Percentiles rank a stretch among this genome's conserved stretches.
phyloP scores from a whole-genome alignment of 2,888 invertebrate genomes.

The Argyra leucocephala region DNA sequence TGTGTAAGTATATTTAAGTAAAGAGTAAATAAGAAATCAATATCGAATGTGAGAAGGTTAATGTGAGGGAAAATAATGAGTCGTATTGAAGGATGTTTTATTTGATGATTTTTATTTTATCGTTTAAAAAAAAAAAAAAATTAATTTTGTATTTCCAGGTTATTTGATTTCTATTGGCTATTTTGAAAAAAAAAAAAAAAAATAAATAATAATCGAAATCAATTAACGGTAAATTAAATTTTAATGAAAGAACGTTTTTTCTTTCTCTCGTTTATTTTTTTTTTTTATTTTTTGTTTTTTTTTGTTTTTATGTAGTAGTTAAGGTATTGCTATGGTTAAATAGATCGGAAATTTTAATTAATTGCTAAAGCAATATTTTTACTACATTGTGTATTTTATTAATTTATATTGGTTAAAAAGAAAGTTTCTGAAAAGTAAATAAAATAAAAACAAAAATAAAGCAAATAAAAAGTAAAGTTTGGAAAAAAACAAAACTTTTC shows the following conservation, averaged over 20 bases:
- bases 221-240: background rate
- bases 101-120: background rate
- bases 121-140: background rate
- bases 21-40: no score
- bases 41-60: no score
- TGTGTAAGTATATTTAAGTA: no score
- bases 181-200: background rate
- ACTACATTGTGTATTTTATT: slow-evolving; percentile 10
- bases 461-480: no score
- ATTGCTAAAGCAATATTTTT: background rate
- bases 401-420: slow-evolving; percentile 9
- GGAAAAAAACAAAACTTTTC: background rate
- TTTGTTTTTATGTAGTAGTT: background rate
- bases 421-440: background rate
- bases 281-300: background rate
- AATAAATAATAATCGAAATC: background rate
- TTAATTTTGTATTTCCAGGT: background rate
- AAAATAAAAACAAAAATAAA: background rate
- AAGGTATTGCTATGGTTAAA: background rate
- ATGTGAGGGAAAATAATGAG: no score
- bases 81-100: no score
- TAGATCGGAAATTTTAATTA: background rate
- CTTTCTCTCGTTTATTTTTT: background rate
- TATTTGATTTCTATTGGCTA: background rate
- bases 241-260: background rate